A percentile compares a stretch with the other conserved stretches of the same genome.
Conservation (phyloP, 2,113 vertebrate species). For the Chamaetylas fuelleborni region DNA sequence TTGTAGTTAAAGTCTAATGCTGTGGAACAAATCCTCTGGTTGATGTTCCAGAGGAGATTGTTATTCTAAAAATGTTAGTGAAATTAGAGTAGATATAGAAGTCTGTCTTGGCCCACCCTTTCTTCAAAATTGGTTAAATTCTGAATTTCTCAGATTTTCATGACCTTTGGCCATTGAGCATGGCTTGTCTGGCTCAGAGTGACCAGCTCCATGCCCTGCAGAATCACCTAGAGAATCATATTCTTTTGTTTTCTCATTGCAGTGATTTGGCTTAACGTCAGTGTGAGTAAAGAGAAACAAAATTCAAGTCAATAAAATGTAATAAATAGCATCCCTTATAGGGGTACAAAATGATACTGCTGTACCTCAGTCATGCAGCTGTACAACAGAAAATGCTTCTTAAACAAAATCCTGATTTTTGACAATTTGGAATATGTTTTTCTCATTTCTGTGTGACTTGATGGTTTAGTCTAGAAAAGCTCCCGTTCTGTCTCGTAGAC, state of each 20-base stretch:
- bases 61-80: neutral
- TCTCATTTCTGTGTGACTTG: neutral
- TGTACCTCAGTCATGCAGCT: neutral
- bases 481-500: neutral
- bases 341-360: neutral
- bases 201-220: neutral
- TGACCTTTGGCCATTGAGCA: neutral
- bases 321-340: neutral
- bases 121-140: neutral
- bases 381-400: neutral
- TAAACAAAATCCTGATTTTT: neutral
- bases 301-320: neutral
- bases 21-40: neutral
- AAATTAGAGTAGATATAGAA: neutral
- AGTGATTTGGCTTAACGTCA: neutral
- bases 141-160: neutral
- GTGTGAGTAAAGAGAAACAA: conserved; percentile 1
- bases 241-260: neutral
- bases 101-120: neutral
- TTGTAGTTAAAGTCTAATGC: neutral
- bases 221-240: neutral
- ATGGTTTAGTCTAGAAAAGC: neutral
- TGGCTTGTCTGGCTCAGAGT: neutral
- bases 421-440: neutral
- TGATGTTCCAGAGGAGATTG: neutral